phyloP scores from a whole-genome alignment of 2,113 vertebrate species.

The Boulengeromyrus knoepffleri region DNA sequence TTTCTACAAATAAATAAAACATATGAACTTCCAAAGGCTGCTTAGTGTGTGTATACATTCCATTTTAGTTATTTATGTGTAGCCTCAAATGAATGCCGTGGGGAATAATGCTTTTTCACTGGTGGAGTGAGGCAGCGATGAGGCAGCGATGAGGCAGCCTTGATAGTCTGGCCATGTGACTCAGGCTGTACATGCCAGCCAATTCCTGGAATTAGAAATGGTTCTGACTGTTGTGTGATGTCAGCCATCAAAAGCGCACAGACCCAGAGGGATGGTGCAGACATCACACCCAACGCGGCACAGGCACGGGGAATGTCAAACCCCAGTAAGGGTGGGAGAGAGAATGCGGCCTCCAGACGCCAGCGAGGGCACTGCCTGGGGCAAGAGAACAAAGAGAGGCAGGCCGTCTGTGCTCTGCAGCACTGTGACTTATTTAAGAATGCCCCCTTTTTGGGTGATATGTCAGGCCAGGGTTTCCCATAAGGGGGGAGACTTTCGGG shows the following conservation, averaged over 20 bases:
- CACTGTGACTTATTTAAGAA: too few relatives aligned
- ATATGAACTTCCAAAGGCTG: neutral
- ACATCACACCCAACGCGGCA: neutral
- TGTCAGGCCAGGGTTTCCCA: neutral
- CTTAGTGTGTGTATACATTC: neutral
- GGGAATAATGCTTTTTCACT: too few relatives aligned
- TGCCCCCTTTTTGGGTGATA: too few relatives aligned
- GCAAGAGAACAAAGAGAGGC: neutral
- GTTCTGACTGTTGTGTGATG: neutral
- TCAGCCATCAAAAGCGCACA: neutral
- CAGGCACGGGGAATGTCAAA: neutral
- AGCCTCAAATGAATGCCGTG: too few relatives aligned
- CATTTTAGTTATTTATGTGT: neutral
- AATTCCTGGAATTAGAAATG: neutral
- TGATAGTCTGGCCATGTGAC: neutral
- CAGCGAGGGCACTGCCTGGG: neutral
- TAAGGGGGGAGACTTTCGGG: too few relatives aligned
- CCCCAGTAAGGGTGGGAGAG: neutral
- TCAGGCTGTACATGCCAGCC: neutral
- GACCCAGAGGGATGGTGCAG: neutral
- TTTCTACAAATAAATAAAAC: neutral
- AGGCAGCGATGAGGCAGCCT: neutral
- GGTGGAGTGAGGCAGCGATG: too few relatives aligned
- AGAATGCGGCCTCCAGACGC: neutral
- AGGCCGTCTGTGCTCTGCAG: neutral